Evolutionary conservation across 2,113 vertebrate species (phyloP), one percentile per base, ranked within the genome.

Genomic region (Leptocoma aspasia): DNA sequence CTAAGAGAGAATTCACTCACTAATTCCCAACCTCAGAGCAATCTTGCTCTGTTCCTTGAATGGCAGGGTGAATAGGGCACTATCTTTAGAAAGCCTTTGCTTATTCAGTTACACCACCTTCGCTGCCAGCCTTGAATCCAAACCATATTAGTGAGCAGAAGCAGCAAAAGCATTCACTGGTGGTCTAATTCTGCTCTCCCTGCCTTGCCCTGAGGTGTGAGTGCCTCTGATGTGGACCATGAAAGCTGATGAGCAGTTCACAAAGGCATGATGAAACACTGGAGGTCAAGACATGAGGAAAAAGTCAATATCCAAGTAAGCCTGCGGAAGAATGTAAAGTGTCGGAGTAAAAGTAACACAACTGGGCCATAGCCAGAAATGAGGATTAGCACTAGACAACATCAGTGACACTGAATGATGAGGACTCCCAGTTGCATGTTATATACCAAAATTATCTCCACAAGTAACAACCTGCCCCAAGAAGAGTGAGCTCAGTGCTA

Each of bases 21-120:
- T 95, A 94, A 94, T 95, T 93, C 95, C 42, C 90, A 92, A 84
- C 85, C 88, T 95, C 39, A 86, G 52, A 91, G 89, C 90, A 97
- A 88, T 73, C 44, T 86, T 83, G 42, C 79, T 92, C 92, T 88
- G 41, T 68, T 82, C 60, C 18, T 78, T 95, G 82, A 86, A 88
- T 78, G 53, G 52, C 53, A 88, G 61, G 88, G 85, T 97, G 88
- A 96, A 87, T 44, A 94, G 92, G 64, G 71, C 56, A 89, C 85
- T 88, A 80, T 77, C 89, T 95, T 84, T 73, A 94, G 86, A 92
- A 96, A 86, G 70, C 30, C 84, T 94, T 61, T 91, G 35, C 89
- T 92, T 80, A 52, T 82, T 91, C 86, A 81, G 27, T 79, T 82
- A 54, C 19, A 83, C 20, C 66, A 90, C 56, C 71, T 88, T 83